Percentiles rank a stretch among this genome's conserved stretches.
Evolutionary conservation across 2,113 vertebrate genomes (phyloP).

Genomic region (Pantherophis guttatus): DNA sequence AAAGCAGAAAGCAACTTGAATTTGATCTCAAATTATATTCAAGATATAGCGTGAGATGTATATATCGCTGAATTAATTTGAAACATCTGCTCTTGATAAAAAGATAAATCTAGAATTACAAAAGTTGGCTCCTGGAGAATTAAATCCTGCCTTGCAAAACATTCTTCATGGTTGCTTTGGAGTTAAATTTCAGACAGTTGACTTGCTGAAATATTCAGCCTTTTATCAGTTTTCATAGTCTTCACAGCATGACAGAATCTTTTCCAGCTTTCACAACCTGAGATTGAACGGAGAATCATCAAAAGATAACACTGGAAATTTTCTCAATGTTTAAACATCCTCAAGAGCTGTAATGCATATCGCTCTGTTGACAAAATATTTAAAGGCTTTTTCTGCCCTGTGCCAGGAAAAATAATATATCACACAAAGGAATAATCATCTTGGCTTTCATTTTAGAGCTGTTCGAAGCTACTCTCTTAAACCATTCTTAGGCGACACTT

Average conservation of each 20-base stretch:
- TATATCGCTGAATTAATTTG: not conserved
- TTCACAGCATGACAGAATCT: not conserved
- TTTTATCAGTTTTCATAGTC: not conserved
- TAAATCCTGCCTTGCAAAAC: not conserved
- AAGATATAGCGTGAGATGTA: not conserved
- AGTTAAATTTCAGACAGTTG: not conserved
- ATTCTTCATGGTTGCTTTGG: not conserved
- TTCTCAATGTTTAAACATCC: not conserved
- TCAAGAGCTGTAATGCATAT: not conserved
- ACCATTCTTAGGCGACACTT: not conserved
- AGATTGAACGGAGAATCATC: not conserved
- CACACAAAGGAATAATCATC: not conserved
- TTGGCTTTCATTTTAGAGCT: not conserved
- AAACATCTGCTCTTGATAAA: not conserved
- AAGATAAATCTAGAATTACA: not conserved
- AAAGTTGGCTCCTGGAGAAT: not conserved
- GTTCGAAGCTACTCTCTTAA: not conserved
- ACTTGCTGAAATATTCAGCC: not conserved
- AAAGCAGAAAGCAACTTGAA: not conserved
- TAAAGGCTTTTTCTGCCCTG: not conserved
- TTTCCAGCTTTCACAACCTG: not conserved
- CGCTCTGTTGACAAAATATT: not conserved
- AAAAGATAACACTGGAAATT: not conserved
- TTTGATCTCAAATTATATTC: not conserved
- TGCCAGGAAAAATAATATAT: not conserved